These are phyloP conservation scores for Iphiclides podalirius DNA, from an alignment of 2,888 invertebrate genomes.

Conservation along the genomic window DNA sequence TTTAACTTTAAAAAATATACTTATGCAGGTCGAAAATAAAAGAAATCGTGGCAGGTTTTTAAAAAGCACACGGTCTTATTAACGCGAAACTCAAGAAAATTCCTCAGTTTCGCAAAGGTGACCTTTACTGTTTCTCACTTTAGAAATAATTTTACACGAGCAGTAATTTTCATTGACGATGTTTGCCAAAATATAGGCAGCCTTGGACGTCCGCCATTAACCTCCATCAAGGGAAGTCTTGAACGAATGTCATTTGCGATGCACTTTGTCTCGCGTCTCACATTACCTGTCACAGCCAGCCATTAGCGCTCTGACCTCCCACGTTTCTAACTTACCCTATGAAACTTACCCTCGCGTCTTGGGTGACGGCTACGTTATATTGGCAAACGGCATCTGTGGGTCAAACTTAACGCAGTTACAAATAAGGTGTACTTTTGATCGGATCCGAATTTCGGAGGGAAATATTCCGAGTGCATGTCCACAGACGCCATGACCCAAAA, in stretches of 20 bases:
- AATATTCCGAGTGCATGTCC: slow-evolving; percentile 30
- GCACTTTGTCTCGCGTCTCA: slow-evolving; percentile 73
- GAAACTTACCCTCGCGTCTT: slow-evolving; percentile 63
- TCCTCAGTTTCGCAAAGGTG: too few species aligned
- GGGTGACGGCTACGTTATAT: slow-evolving; percentile 45
- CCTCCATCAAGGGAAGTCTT: slow-evolving; percentile 41
- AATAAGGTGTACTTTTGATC: slow-evolving; percentile 44
- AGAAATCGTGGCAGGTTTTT: not conserved
- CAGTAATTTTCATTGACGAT: too few species aligned
- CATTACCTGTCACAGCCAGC: slow-evolving; percentile 73
- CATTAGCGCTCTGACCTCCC: slow-evolving; percentile 73
- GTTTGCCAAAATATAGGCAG: slow-evolving; percentile 5
- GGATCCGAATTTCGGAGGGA: slow-evolving; percentile 23
- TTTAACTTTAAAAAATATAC: slow-evolving; percentile 19
- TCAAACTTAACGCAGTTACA: slow-evolving; percentile 24
- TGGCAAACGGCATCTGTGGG: slow-evolving; percentile 33
- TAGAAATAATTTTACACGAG: too few species aligned
- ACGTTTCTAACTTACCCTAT: slow-evolving; percentile 53
- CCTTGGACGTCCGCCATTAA: slow-evolving; percentile 42
- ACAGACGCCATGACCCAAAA: slow-evolving; percentile 56
- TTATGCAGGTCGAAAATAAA: slow-evolving; percentile 11
- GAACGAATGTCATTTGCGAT: slow-evolving; percentile 49
- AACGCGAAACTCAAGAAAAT: not conserved
- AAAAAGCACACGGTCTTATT: not conserved
- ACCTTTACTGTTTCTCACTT: too few species aligned